Percentiles rank a stretch among this genome's conserved stretches.
Evolutionary conservation across 2,113 vertebrate species (phyloP).

Genomic region (Tetrao urogallus): DNA sequence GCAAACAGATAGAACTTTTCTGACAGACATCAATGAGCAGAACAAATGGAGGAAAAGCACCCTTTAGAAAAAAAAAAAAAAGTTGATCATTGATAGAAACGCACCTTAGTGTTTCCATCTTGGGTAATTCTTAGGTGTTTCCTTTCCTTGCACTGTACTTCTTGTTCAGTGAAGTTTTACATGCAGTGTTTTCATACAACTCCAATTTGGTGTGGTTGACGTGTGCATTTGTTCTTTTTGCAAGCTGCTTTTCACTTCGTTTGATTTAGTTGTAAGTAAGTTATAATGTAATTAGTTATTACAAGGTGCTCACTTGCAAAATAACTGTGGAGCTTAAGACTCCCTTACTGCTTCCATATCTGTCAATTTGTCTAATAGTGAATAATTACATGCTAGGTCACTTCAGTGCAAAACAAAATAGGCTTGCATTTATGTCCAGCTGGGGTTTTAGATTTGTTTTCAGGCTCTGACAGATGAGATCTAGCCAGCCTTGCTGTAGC

Average conservation of each 20-base stretch:
- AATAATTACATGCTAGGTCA: not conserved
- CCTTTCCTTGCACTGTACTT: not conserved
- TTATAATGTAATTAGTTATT: not conserved
- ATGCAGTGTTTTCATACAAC: not conserved
- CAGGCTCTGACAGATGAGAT: not conserved
- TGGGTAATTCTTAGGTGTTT: not conserved
- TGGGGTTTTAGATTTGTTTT: not conserved
- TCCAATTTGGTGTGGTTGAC: not conserved
- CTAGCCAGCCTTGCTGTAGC: not conserved
- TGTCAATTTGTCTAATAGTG: not conserved
- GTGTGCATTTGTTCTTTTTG: not conserved
- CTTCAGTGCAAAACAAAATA: not conserved
- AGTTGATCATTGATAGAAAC: not conserved
- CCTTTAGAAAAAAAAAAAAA: not conserved
- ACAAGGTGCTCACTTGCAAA: not conserved
- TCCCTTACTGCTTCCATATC: not conserved
- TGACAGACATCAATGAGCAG: not conserved
- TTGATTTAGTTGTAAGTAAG: not conserved
- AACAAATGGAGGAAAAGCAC: not conserved
- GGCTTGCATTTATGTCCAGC: not conserved
- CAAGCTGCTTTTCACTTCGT: not conserved
- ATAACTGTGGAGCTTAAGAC: not conserved
- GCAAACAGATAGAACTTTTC: not conserved
- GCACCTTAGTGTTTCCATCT: not conserved
- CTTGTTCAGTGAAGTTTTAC: not conserved